A percentile compares a stretch with the other conserved stretches of the same genome.
Evolutionary conservation across 2,113 vertebrate species (phyloP).

Genomic region (Lota lota): DNA sequence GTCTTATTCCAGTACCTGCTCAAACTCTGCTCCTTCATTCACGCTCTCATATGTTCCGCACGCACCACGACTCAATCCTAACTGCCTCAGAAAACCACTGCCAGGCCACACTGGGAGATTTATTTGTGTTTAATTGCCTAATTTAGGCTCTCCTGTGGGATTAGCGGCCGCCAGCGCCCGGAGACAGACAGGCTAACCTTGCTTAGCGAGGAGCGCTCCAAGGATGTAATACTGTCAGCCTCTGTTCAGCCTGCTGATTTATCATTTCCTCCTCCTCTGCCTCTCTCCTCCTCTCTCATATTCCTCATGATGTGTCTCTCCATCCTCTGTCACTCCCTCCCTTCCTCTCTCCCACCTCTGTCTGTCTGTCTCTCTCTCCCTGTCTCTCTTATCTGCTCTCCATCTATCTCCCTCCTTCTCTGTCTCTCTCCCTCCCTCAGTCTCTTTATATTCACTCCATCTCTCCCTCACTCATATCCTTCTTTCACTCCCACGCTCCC

Average conservation of each 20-base stretch:
- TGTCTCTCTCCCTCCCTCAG: not conserved
- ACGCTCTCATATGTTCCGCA: too few species aligned
- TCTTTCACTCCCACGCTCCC: not conserved
- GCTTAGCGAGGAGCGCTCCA: slow-evolving; percentile 64
- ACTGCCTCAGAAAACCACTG: slow-evolving; percentile 63
- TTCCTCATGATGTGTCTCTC: not conserved
- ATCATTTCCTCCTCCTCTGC: slow-evolving; percentile 45
- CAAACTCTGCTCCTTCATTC: too few species aligned
- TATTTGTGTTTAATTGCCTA: slow-evolving; percentile 73
- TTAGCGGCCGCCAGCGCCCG: slow-evolving; percentile 52
- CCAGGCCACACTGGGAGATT: slow-evolving; percentile 62
- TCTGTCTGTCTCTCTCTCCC: slow-evolving; percentile 18
- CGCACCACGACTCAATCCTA: slow-evolving; percentile 58
- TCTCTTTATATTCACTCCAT: not conserved
- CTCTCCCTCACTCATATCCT: not conserved
- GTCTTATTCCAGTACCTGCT: too few species aligned
- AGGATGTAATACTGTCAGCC: slow-evolving; percentile 72
- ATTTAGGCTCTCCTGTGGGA: slow-evolving; percentile 64
- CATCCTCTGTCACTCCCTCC: not conserved
- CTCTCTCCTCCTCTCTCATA: not conserved
- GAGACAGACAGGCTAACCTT: slow-evolving; percentile 65
- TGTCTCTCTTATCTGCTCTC: slow-evolving; percentile 3
- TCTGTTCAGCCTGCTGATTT: slow-evolving; percentile 61
- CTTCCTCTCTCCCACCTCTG: slow-evolving; percentile 30
- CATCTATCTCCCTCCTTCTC: slow-evolving; percentile 8